Percentiles rank a stretch among this genome's conserved stretches.
Conservation (phyloP, 1,140 invertebrate genomes). For the Pseudomyrmex cubaensis region DNA sequence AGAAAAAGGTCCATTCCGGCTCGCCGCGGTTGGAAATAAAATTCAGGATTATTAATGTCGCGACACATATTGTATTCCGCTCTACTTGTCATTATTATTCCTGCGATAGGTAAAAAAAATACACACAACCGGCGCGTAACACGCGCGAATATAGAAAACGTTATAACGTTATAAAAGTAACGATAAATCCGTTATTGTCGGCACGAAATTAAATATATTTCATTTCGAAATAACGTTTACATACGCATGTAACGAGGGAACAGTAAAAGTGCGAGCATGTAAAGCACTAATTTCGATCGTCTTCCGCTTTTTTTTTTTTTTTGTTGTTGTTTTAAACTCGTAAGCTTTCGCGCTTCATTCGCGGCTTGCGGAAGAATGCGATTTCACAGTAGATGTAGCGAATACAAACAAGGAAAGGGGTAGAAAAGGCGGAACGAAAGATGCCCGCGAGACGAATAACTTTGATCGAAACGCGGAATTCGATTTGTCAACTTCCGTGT, state of each 20-base stretch:
- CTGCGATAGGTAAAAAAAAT: too few relatives aligned
- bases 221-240: neutral
- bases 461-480: slow-evolving; percentile 49
- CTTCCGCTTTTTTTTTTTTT: neutral
- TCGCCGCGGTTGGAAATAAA: slow-evolving; percentile 21
- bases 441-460: slow-evolving; percentile 14
- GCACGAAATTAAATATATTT: neutral
- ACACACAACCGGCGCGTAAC: too few relatives aligned
- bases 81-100: slow-evolving; percentile 23
- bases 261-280: neutral
- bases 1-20: neutral
- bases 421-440: neutral
- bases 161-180: neutral
- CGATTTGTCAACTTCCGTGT: slow-evolving; percentile 75
- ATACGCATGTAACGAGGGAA: neutral
- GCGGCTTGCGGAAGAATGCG: too few relatives aligned
- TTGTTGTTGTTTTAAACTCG: too few relatives aligned
- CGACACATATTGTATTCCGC: slow-evolving; percentile 19
- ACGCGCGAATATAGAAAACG: neutral
- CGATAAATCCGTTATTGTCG: neutral
- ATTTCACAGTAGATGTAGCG: too few relatives aligned
- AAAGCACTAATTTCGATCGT: neutral
- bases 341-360: neutral
- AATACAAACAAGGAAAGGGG: neutral
- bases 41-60: slow-evolving; percentile 54